Evolutionary conservation across 2,113 vertebrate species (phyloP), one percentile per base, ranked within the genome.

Genomic region (Neoarius graeffei): DNA sequence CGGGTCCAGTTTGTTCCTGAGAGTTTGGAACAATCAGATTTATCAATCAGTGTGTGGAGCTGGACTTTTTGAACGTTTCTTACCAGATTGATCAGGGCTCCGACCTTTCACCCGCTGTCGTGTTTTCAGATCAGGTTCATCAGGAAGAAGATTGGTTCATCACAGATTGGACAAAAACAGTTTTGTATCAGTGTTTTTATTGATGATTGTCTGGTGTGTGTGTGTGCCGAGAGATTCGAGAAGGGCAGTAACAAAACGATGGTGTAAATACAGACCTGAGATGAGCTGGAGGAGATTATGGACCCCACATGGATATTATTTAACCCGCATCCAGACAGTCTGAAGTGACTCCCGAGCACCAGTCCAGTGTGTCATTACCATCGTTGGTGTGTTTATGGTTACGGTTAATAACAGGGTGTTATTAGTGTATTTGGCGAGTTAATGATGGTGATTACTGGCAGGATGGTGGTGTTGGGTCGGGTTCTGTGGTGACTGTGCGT

Each of bases 281-380:
- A 84, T 48, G 81, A 89, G 83, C 14, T 71, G 79, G 67, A 52
- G 71, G 52, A 79, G 86, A 90, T 90, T 89, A 89, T 80, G 83
- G 90, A 87, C 79, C 88, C 59, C 90, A 87, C 85, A 79, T 83
- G 89, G 83, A 52, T 73, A 60, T 83, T 69, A 83, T 86, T 90
- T 89, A 79, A 67, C 73, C 42, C 81, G 50, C 30, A 88, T 73
- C 73, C 79, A 85, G 64, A 81, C 76, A 74, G 73, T 27, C 56
- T 81, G 52, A 71, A 62, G 52, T 23, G 62, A 81, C 27, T 85
- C n/a, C 42, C 14, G 66, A 74, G 77, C 30, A 25, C 7, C 88
- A 64, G 35, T 48, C 11, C 17, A 23, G 87, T 90, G 88, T 91
- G 90, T 88, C 48, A 64, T 27, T 81, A 87, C 5, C 9, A 67